Conservation (phyloP, 1,140 invertebrate genomes). For the Papilio polyxenes region DNA sequence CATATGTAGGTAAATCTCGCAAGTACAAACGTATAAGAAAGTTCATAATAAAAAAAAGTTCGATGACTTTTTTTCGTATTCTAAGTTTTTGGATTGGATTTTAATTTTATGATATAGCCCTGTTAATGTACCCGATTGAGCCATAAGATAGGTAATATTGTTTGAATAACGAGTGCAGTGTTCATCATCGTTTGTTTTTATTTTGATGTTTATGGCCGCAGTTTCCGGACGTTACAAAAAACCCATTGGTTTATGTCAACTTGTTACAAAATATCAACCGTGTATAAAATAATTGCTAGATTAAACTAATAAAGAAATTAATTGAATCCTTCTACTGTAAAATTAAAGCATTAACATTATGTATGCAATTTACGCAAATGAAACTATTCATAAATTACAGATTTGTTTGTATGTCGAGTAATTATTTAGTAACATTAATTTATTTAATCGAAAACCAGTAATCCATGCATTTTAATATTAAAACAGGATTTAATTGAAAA, state of each 20-base stretch:
- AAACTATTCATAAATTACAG: constrained; percentile 2
- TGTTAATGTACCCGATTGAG: too few relatives aligned
- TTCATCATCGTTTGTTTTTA: too few relatives aligned
- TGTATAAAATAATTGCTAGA: not conserved
- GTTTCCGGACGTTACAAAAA: too few relatives aligned
- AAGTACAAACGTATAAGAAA: too few relatives aligned
- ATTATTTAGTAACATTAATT: constrained; percentile 16
- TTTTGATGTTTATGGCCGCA: too few relatives aligned
- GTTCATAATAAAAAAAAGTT: too few relatives aligned
- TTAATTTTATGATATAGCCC: too few relatives aligned
- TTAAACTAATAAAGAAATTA: not conserved
- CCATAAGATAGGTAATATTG: too few relatives aligned
- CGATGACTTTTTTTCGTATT: too few relatives aligned
- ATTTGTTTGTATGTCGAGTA: constrained; percentile 9
- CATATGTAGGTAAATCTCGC: not conserved
- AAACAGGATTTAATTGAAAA: not conserved
- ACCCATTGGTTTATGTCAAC: too few relatives aligned
- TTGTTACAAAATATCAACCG: not conserved
- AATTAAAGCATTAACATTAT: constrained; percentile 8
- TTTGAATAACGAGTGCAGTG: too few relatives aligned
- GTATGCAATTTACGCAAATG: constrained; percentile 15
- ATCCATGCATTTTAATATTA: not conserved
- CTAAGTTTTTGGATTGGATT: too few relatives aligned
- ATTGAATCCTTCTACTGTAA: not conserved
- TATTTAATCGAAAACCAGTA: not conserved